Percentiles rank a stretch among this genome's conserved stretches.
Evolutionary conservation across 1,140 invertebrate species (phyloP).

Genomic region (Helicoverpa zea): DNA sequence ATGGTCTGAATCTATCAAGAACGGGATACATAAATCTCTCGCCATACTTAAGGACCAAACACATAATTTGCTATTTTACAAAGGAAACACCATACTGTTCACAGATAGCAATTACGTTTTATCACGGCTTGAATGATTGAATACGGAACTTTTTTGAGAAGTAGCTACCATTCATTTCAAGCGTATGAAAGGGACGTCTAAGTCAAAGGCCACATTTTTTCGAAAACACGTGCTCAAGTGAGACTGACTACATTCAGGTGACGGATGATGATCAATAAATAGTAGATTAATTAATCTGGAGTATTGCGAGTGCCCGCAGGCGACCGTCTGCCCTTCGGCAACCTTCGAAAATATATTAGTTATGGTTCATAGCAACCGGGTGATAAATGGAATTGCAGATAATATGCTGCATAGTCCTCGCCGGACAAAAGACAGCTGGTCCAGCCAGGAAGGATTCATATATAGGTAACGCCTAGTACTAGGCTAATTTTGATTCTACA

Average conservation of each 20-base stretch:
- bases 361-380: constrained; percentile 17
- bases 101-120: no score
- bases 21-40: no score
- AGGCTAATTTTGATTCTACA: neutral
- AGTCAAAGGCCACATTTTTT: no score
- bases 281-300: constrained; percentile 9
- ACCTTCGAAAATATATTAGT: neutral
- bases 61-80: no score
- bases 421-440: neutral
- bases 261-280: constrained; percentile 13
- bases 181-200: no score
- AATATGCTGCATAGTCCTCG: neutral
- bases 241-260: neutral
- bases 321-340: constrained; percentile 24
- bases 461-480: neutral
- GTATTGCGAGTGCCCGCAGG: constrained; percentile 1
- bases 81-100: no score
- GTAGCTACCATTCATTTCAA: no score
- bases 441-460: neutral
- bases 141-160: no score
- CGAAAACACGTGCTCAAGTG: no score
- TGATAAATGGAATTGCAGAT: constrained; percentile 25
- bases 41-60: no score
- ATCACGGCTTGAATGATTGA: no score
- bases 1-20: no score